Evolutionary conservation across 2,797 vertebrate species (phyloP), one percentile per base, ranked within the genome.

Genomic region (Spea hammondii): DNA sequence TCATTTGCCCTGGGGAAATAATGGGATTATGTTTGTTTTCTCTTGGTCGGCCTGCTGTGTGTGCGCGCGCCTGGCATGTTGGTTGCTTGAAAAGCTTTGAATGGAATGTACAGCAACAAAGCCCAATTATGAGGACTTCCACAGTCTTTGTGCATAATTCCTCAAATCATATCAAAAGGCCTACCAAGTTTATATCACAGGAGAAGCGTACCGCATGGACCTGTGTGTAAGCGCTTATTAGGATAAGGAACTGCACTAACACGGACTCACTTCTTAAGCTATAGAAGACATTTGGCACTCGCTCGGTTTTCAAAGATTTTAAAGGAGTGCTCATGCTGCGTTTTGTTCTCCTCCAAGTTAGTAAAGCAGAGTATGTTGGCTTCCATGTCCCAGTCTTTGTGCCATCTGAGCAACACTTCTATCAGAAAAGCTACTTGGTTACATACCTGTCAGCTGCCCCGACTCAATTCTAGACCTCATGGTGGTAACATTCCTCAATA

Each of bases 221-320:
- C 13, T 54, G 10, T 68, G 65, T 14, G 72, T 84, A 86, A 87
- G 86, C 83, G 84, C 72, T 53, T 77, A 5, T 82, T 76, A 84
- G 85, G 83, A 72, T 85, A 85, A 85, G 85, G 85, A 86, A 60
- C 68, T 74, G 83, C 65, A 80, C 71, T 72, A 85, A 83, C 77
- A 86, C 14, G 54, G 62, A 10, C 77, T 55, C 51, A 8, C 10
- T 5, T 8, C 50, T 50, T 72, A 72, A 71, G 76, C 59, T 65
- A 32, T 48, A 4, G 12, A 49, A 71, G 76, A 70, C 17, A 17
- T 32, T 65, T 50, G 32, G 12, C 59, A 54, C 68, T 71, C 49
- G 8, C 7, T 13, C 50, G 76, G 44, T 78, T 54, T 12, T 65
- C 45, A 57, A 55, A 64, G 55, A 64, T 12, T 50, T 55, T 74